phyloP scores from a whole-genome alignment of 2,113 vertebrate species.

The Rhagologus leucostigma region DNA sequence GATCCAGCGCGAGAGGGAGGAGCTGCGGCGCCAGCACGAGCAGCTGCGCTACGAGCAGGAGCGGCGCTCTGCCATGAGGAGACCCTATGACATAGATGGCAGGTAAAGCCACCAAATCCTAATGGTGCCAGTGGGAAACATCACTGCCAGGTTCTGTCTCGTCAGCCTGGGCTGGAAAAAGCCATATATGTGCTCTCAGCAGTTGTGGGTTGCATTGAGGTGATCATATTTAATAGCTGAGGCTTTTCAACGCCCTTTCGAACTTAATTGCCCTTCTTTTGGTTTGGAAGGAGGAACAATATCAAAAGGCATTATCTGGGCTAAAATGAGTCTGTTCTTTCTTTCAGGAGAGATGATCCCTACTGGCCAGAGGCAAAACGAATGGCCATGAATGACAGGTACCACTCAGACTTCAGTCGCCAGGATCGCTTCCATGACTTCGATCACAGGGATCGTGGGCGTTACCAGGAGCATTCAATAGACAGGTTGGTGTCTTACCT shows the following conservation, averaged over 20 bases:
- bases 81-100: constrained; percentile 88
- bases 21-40: constrained; percentile 91
- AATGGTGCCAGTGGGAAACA: accelerated
- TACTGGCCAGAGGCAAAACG: constrained; percentile 90
- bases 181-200: accelerated
- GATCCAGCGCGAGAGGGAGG: constrained; percentile 90
- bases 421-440: constrained; percentile 93
- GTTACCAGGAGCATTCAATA: constrained; percentile 84
- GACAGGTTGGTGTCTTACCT: constrained; percentile 76
- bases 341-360: constrained; percentile 83
- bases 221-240: not conserved
- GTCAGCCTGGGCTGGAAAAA: not conserved
- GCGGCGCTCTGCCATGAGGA: constrained; percentile 76
- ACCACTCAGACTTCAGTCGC: constrained; percentile 86
- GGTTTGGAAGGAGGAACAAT: not conserved
- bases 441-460: constrained; percentile 88
- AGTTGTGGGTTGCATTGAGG: not conserved
- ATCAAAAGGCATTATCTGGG: not conserved
- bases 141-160: not conserved
- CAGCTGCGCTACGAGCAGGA: constrained; percentile 92
- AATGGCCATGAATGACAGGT: constrained; percentile 88
- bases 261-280: not conserved
- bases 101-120: constrained; percentile 67
- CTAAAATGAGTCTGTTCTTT: not conserved
- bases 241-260: not conserved